A percentile compares a stretch with the other conserved stretches of the same genome.
Evolutionary conservation across 1,140 invertebrate species (phyloP).

Genomic region (Penaeus indicus): DNA sequence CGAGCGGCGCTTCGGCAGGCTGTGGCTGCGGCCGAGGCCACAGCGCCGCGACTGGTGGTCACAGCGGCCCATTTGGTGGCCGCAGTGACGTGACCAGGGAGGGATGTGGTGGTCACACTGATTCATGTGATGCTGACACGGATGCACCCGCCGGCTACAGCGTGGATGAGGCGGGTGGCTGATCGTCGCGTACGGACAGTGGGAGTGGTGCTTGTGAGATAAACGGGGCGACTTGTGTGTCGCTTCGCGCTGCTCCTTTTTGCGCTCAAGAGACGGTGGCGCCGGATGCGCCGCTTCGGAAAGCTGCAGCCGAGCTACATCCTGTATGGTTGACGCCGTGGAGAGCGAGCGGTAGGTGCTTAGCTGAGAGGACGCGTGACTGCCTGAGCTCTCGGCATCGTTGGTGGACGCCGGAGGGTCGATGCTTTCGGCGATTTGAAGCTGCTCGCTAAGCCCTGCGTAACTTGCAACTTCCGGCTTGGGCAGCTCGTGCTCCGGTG

Average conservation of each 20-base stretch:
- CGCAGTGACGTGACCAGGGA: background rate
- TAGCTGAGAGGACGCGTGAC: background rate
- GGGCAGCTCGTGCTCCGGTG: background rate
- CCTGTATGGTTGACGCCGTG: background rate
- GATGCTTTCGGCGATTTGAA: background rate
- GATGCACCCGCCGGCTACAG: background rate
- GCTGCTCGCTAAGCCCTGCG: background rate
- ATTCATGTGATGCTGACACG: background rate
- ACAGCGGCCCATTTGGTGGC: background rate
- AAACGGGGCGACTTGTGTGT: background rate
- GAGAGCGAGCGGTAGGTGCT: background rate
- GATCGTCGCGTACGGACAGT: background rate
- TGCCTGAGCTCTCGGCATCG: background rate
- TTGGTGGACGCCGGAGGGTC: background rate
- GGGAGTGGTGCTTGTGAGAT: background rate
- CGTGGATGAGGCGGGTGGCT: background rate
- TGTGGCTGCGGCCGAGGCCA: background rate
- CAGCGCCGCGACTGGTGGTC: background rate
- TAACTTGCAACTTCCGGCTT: background rate
- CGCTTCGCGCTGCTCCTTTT: background rate
- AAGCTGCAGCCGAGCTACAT: background rate
- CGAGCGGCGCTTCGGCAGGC: slow-evolving; percentile 6
- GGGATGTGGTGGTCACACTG: background rate
- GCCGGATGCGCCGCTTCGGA: background rate
- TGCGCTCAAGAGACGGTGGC: too few relatives aligned